Evolutionary conservation across 2,888 invertebrate genomes (phyloP).

Genomic region (Gymnocheta viridis): DNA sequence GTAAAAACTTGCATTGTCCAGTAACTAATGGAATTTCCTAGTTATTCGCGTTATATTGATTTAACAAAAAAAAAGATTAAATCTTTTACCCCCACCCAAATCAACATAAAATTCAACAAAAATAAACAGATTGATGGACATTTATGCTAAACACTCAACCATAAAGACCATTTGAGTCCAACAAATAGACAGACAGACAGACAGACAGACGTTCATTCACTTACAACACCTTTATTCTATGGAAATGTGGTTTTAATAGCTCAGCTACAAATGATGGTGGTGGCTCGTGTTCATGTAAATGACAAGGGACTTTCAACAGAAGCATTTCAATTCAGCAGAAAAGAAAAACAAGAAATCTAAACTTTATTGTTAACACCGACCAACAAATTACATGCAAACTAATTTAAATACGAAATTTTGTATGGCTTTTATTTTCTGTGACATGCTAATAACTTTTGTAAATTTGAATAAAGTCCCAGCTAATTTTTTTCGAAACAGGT

Average conservation of each 20-base stretch:
- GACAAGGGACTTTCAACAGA: conserved; percentile 11
- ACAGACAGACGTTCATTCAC: not conserved
- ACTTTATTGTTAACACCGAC: conserved; percentile 4
- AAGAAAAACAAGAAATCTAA: not conserved
- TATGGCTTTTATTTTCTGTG: not conserved
- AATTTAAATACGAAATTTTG: not conserved
- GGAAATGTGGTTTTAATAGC: conserved; percentile 1
- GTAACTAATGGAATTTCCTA: no score
- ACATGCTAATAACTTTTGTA: conserved; percentile 11
- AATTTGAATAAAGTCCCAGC: conserved; percentile 19
- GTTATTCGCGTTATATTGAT: no score
- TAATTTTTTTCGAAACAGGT: not conserved
- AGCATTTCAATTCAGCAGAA: conserved; percentile 2
- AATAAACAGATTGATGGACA: not conserved
- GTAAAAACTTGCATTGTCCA: no score
- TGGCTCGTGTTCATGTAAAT: conserved; percentile 22
- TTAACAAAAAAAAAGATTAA: not conserved
- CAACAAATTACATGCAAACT: conserved; percentile 3
- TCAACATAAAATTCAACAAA: not conserved
- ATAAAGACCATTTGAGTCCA: not conserved
- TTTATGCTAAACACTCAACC: not conserved
- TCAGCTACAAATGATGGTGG: not conserved
- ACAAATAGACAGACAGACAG: not conserved
- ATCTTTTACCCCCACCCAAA: not conserved
- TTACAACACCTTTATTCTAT: not conserved